phyloP scores from a whole-genome alignment of 2,888 invertebrate genomes.

The Trichogramma dendrolimi region DNA sequence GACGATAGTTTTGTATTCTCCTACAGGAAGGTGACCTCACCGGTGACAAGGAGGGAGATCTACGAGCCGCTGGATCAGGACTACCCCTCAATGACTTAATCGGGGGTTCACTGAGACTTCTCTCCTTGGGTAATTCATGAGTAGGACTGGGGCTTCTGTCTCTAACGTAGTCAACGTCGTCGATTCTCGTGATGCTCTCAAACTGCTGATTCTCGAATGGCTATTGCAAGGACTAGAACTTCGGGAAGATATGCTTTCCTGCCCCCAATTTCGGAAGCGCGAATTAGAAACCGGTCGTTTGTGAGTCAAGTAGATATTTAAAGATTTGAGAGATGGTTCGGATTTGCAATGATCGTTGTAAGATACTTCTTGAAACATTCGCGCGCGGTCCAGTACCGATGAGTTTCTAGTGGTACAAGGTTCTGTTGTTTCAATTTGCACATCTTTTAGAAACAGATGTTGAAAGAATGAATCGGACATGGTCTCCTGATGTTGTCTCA shows the following conservation, averaged over 20 bases:
- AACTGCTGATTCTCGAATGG: constrained; percentile 44
- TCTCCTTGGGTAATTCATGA: constrained; percentile 51
- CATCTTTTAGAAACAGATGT: constrained; percentile 63
- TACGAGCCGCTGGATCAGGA: constrained; percentile 30
- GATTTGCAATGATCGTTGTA: constrained; percentile 51
- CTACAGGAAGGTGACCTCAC: constrained; percentile 65
- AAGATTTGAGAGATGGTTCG: constrained; percentile 58
- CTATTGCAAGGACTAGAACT: constrained; percentile 59
- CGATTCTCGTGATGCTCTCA: constrained; percentile 44
- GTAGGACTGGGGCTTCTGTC: constrained; percentile 48
- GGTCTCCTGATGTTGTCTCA: constrained; percentile 59
- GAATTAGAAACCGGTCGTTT: constrained; percentile 70
- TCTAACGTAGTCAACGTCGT: constrained; percentile 44
- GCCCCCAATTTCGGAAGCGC: constrained; percentile 67
- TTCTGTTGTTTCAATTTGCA: constrained; percentile 49
- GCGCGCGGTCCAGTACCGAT: constrained; percentile 66
- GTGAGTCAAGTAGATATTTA: constrained; percentile 65
- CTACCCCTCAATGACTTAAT: constrained; percentile 51
- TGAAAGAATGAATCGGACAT: constrained; percentile 68
- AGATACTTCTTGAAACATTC: constrained; percentile 61
- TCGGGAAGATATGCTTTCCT: constrained; percentile 53
- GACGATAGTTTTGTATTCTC: constrained; percentile 59
- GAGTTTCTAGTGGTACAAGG: constrained; percentile 53
- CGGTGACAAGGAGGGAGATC: constrained; percentile 59
- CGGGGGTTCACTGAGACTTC: constrained; percentile 66